Evolutionary conservation across 2,888 invertebrate genomes (phyloP).

Genomic region (Orthonevra nobilis): DNA sequence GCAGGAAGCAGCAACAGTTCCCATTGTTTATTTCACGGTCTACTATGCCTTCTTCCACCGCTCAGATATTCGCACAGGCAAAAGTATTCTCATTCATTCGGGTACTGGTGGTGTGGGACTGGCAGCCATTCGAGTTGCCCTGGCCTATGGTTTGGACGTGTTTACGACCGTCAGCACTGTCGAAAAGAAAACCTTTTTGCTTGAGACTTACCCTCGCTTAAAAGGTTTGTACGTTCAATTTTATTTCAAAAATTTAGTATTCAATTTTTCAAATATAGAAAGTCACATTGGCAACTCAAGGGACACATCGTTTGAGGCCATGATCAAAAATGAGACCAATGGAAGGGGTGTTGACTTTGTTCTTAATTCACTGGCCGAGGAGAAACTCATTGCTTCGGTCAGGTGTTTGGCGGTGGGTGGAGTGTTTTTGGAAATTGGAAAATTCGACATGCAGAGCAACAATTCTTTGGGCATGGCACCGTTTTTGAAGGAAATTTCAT

Average conservation of each 20-base stretch:
- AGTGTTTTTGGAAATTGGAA: slow-evolving; percentile 92
- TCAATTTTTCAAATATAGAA: no score
- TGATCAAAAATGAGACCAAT: slow-evolving; percentile 89
- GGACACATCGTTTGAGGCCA: slow-evolving; percentile 91
- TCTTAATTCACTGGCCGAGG: slow-evolving; percentile 94
- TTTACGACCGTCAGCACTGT: slow-evolving; percentile 86
- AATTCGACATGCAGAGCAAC: slow-evolving; percentile 88
- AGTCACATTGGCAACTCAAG: slow-evolving; percentile 92
- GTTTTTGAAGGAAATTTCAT: slow-evolving; percentile 86
- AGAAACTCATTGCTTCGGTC: slow-evolving; percentile 89
- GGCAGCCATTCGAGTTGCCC: slow-evolving; percentile 87
- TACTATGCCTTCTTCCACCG: slow-evolving; percentile 81
- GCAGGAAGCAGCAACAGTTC: slow-evolving; percentile 88
- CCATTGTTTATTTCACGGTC: slow-evolving; percentile 87
- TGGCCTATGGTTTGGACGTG: slow-evolving; percentile 84
- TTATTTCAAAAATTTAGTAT: no score
- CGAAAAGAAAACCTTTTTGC: slow-evolving; percentile 84
- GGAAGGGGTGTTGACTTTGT: slow-evolving; percentile 95
- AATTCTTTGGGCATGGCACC: slow-evolving; percentile 84
- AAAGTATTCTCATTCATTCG: slow-evolving; percentile 82
- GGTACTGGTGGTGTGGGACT: slow-evolving; percentile 89
- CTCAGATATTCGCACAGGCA: slow-evolving; percentile 77
- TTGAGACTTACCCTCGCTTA: slow-evolving; percentile 81
- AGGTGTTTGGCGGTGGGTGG: slow-evolving; percentile 84
- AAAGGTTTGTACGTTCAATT: slow-evolving; percentile 82